Percentiles rank a stretch among this genome's conserved stretches.
These are phyloP conservation scores for Aplocera efformata DNA, from an alignment of 2,888 invertebrate species.

Conservation along the genomic window DNA sequence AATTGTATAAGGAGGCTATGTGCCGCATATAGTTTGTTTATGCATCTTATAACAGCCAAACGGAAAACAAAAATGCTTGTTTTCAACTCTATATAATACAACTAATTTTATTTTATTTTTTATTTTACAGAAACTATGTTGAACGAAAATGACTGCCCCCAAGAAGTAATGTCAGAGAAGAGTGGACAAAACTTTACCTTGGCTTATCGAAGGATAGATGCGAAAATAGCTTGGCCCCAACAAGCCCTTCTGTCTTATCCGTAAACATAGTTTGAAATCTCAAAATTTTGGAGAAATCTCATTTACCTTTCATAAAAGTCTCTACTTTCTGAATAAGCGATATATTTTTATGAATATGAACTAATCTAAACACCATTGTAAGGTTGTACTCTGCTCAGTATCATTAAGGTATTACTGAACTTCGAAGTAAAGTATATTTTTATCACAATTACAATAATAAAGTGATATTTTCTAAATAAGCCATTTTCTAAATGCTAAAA, in stretches of 20 bases:
- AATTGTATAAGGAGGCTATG: too few species aligned
- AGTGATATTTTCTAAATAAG: conserved; percentile 74
- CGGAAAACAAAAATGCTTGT: too few species aligned
- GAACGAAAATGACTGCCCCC: conserved; percentile 93
- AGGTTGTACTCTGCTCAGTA: conserved; percentile 45
- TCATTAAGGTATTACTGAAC: conserved; percentile 35
- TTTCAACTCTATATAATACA: too few species aligned
- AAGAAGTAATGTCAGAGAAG: conserved; percentile 87
- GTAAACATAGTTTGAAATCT: conserved; percentile 30
- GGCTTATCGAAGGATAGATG: conserved; percentile 97
- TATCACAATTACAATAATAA: conserved; percentile 57
- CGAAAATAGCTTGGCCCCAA: conserved; percentile 97
- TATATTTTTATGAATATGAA: conserved; percentile 12
- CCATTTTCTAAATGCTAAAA: conserved; percentile 49
- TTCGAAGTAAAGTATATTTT: conserved; percentile 54
- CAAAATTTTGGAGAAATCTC: conserved; percentile 16
- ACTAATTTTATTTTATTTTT: too few species aligned
- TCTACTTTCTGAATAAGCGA: background rate
- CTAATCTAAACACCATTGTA: conserved; percentile 17
- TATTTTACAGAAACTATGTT: conserved; percentile 88
- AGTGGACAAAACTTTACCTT: conserved; percentile 92
- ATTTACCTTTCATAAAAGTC: conserved; percentile 10
- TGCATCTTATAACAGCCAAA: too few species aligned
- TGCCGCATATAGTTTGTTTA: too few species aligned
- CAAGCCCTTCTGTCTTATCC: conserved; percentile 74